Evolutionary conservation across 1,140 invertebrate genomes (phyloP), one percentile per base, ranked within the genome.

Genomic region (Lysiphlebus fabarum): DNA sequence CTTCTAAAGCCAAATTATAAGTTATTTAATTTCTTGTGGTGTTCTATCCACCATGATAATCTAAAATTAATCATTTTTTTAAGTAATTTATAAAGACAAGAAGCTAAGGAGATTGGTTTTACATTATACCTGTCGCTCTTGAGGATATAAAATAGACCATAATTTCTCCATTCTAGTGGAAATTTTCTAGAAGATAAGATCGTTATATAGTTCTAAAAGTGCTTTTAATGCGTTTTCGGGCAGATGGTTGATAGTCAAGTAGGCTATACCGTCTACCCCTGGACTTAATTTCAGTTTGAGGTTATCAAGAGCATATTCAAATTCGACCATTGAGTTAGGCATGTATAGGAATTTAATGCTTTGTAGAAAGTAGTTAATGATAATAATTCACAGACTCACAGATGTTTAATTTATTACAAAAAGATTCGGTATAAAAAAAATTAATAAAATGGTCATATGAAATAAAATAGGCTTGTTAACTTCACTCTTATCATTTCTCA

Each of bases 1-100:
- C 60, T 63, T 11, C 63, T 9, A 49, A 67, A 69, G 8, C 64
- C 65, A 44, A 44, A 61, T 58, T 67, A 65, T 7, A 38, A 62
- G 4, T 43, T 42, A 7, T 56, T 54, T 9, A 67, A 47, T 34
- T 48, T 50, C 33, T 56, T 53, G 11, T 67, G 53, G 7, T 55
- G 58, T 53, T 61, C 59, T 5, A 61, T 8, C 59, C 53, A 61
- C 59, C 59, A 61, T 6, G 8, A 33, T n/a, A 61, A 10, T 42
- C 59, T 47, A 42, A 59, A 56, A 12, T 58, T 58, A 42, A 58
- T 42, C 17, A 59, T 51, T 55, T 45, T 56, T 43, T 62, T 56
- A 4, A 64, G 40, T 8, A 59, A 8, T 49, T 67, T 67, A 38
- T 43, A 58, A 1, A 67, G 4, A 17, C 17, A 17, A 17, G 17